Conservation (phyloP, 2,113 vertebrate species). For the Ardeotis arabs region DNA sequence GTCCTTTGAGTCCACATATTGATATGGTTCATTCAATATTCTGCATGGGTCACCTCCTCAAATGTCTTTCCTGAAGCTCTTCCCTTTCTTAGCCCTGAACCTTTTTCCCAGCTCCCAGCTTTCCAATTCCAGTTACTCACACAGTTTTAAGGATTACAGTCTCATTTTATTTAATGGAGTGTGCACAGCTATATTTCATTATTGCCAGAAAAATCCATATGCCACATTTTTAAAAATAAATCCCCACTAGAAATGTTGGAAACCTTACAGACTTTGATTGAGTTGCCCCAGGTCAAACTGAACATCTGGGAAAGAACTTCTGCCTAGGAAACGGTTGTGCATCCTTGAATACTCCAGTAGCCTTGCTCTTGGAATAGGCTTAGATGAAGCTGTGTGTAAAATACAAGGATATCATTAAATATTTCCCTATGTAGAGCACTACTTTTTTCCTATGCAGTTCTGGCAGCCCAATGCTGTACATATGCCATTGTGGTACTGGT, state of each 20-base stretch:
- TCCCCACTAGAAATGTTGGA: constrained; percentile 74
- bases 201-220: constrained; percentile 78
- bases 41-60: background rate
- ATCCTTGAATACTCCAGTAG: constrained; percentile 73
- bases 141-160: constrained; percentile 30
- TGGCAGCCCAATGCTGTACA: background rate
- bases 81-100: background rate
- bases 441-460: background rate
- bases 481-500: background rate
- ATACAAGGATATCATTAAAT: constrained; percentile 61
- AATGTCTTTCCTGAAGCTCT: background rate
- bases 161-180: constrained; percentile 66
- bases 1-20: background rate
- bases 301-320: constrained; percentile 80
- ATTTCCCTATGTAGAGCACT: constrained; percentile 44
- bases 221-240: constrained; percentile 74
- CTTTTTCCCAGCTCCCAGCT: background rate
- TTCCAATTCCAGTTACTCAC: background rate
- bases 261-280: constrained; percentile 79
- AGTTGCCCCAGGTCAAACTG: constrained; percentile 78
- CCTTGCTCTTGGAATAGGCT: constrained; percentile 51
- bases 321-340: constrained; percentile 66
- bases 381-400: constrained; percentile 62
- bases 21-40: background rate
- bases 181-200: constrained; percentile 49